phyloP scores from a whole-genome alignment of 1,140 invertebrate genomes.

The Drosophila bipectinata region DNA sequence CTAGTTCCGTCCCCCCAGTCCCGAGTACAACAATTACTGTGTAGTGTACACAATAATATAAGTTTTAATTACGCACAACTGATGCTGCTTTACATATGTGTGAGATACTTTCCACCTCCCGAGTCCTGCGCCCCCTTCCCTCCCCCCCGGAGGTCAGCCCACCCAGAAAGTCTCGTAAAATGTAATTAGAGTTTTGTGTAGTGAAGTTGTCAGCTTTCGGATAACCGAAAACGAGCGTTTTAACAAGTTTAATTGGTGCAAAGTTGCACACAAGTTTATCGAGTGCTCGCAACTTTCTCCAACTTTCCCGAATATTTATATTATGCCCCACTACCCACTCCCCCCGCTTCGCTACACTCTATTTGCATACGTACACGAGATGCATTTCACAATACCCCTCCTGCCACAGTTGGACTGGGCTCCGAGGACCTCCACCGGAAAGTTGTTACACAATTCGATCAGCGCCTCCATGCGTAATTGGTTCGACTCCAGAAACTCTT shows the following conservation, averaged over 20 bases:
- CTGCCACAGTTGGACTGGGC: conserved; percentile 22
- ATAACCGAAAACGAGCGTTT: conserved; percentile 82
- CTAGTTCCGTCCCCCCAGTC: neutral
- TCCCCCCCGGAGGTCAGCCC: neutral
- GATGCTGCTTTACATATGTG: conserved; percentile 48
- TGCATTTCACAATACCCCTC: conserved; percentile 15
- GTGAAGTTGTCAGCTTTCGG: conserved; percentile 79
- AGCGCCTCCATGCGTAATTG: conserved; percentile 15
- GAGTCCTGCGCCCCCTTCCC: neutral
- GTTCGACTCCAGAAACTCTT: neutral
- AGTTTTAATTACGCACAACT: conserved; percentile 79
- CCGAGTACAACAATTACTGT: conserved; percentile 10
- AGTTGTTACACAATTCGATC: conserved; percentile 39
- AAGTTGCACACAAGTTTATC: conserved; percentile 76
- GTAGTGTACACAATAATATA: conserved; percentile 74
- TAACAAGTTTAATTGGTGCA: conserved; percentile 82
- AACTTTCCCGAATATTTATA: conserved; percentile 58
- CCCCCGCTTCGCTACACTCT: neutral
- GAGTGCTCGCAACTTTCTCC: conserved; percentile 34
- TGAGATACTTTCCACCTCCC: conserved; percentile 5
- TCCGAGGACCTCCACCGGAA: conserved; percentile 17
- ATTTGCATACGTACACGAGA: conserved; percentile 1
- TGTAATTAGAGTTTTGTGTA: conserved; percentile 81
- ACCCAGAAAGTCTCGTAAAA: conserved; percentile 59
- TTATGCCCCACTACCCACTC: neutral